Evolutionary conservation across 2,888 invertebrate species (phyloP), one percentile per base, ranked within the genome.

Genomic region (Endomychus coccineus): DNA sequence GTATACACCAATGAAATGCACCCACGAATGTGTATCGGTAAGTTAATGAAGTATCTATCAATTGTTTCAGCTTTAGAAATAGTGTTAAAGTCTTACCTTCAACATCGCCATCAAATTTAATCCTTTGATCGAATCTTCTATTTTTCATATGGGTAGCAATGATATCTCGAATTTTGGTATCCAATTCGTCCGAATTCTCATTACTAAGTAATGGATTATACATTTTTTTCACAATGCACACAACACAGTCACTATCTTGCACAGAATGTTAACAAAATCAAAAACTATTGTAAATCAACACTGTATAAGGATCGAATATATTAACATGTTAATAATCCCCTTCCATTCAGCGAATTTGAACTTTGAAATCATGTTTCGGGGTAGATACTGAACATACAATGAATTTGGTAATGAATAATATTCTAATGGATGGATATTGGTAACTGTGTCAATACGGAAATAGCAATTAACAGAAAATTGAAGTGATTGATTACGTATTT

Each of bases 91-190:
- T 2, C 38, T 33, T 12, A 42, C 42, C 42, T 22, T 35, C 38
- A 9, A 25, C 13, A 13, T 42, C 42, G 12, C 12, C 31, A 12
- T 42, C 42, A 16, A 34, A 42, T 39, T 34, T 33, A 13, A 16
- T 27, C 23, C 35, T 42, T 11, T 37, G 34, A 16, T 42, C 42
- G 13, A 34, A 10, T 11, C 24, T 36, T 23, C 27, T 17, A 21
- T 42, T 40, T 15, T 34, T 38, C 22, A 34, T 34, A 25, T 36
- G 27, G 15, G 21, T 30, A 6, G 38, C 24, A 14, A 42, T 34
- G 21, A 42, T 42, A 10, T 42, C 42, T 7, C 33, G 27, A 17
- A 42, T 42, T 17, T 34, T 38, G 10, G 31, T 35, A 16, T 42
- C 42, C 9, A 39, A 22, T 28, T 37, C 37, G 7, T 39, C 38